Evolutionary conservation across 2,888 invertebrate species (phyloP).

Genomic region (Macrophya annulata): DNA sequence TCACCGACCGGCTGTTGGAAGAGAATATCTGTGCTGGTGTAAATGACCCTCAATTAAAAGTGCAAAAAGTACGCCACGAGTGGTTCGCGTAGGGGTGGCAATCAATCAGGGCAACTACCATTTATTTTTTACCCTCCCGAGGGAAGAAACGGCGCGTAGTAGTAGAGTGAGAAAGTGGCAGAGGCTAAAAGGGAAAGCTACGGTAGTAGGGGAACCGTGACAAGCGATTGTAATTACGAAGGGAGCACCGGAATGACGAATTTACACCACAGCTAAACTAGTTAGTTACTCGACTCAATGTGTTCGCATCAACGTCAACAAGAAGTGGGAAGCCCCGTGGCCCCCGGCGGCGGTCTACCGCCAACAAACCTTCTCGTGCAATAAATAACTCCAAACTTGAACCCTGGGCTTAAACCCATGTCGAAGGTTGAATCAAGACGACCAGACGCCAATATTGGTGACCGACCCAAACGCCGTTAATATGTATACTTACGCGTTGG

Average conservation of each 20-base stretch:
- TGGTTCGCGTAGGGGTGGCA: conserved; percentile 60
- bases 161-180: conserved; percentile 48
- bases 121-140: conserved; percentile 65
- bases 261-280: conserved; percentile 61
- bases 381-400: conserved; percentile 55
- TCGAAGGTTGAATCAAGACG: conserved; percentile 53
- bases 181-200: conserved; percentile 44
- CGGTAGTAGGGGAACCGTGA: conserved; percentile 61
- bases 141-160: conserved; percentile 59
- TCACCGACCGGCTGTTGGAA: conserved; percentile 23
- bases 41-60: conserved; percentile 68
- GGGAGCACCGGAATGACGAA: conserved; percentile 61
- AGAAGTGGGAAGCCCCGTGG: conserved; percentile 49
- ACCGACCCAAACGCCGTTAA: conserved; percentile 19
- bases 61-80: conserved; percentile 59
- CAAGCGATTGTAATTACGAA: conserved; percentile 68
- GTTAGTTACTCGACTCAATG: conserved; percentile 59
- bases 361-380: conserved; percentile 49
- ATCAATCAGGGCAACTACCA: conserved; percentile 67
- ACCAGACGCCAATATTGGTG: conserved; percentile 39
- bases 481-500: conserved; percentile 2
- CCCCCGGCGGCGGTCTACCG: conserved; percentile 51
- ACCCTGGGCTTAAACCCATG: conserved; percentile 50
- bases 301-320: conserved; percentile 60
- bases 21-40: conserved; percentile 59